These are phyloP conservation scores for Ariopsis seemanni DNA, from an alignment of 2,113 vertebrate genomes.

Conservation along the genomic window DNA sequence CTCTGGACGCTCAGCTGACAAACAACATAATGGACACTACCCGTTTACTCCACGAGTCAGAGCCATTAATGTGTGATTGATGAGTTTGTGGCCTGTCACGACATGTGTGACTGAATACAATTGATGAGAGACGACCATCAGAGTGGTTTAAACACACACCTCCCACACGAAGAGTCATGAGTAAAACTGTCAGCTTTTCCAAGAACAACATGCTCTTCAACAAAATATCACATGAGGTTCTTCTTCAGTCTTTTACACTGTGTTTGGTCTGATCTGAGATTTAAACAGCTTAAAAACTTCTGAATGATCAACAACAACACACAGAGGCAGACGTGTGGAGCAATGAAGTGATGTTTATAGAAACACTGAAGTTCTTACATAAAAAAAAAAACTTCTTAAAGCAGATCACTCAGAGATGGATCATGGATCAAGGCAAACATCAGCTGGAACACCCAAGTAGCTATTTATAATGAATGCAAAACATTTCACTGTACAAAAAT, in stretches of 20 bases:
- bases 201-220: neutral
- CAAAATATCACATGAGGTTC: neutral
- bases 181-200: neutral
- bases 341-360: constrained; percentile 35
- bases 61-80: neutral
- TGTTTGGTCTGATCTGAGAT: neutral
- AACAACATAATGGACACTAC: constrained; percentile 39
- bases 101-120: neutral
- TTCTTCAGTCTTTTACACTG: neutral
- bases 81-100: neutral
- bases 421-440: constrained; percentile 30
- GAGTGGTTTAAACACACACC: neutral
- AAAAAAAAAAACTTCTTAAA: constrained; percentile 24
- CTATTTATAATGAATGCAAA: constrained; percentile 11
- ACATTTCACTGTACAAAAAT: constrained; percentile 46
- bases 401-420: constrained; percentile 7
- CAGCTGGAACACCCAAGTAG: constrained; percentile 16
- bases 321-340: neutral
- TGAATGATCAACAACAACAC: neutral
- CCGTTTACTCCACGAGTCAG: constrained; percentile 1
- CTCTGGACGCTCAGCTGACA: constrained; percentile 36
- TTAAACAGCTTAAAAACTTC: neutral
- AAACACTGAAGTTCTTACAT: constrained; percentile 24
- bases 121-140: neutral
- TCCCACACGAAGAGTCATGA: neutral